Base-by-base conservation (phyloP, 1,140 invertebrate genomes). In the Drosophila nasuta region DNA sequence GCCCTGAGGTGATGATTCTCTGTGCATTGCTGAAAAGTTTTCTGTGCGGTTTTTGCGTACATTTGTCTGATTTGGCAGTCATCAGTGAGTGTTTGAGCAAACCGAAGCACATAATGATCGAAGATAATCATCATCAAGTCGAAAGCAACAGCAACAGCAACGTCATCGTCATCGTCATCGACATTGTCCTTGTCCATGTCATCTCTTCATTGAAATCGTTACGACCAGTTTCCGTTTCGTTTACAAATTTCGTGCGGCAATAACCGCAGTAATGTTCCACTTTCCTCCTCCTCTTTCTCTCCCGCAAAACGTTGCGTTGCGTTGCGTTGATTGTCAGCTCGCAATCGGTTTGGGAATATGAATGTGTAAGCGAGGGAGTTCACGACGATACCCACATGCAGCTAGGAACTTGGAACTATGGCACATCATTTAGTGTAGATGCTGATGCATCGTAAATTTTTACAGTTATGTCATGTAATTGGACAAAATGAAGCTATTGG, bases 131-230 rank as follows among this genome's bases (percentile, higher is more conserved):
- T 8, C 35, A 52, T 46, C 69, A 8, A 25, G 45, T 15, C 15
- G 6, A 11, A 15, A 15, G 15, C 17, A 25, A 25, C 6, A 13
- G 43, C 13, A 46, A 13, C 3, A 70, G 7, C 49, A 51, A 30
- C 62, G 13, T 10, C 5, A 56, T 28, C 5, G 30, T 2, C 51
- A 52, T 30, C 51, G 25, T 2, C 51, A 52, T 30, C n/a, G 28
- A 30, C 65, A 63, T 72, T 69, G 82, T 68, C 74, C 73, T 77
- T 81, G 79, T 64, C 68, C 83, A 88, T 87, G 83, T 88, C 79
- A 88, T 80, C 83, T 82, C 82, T 87, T 82, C 83, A 87, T 87
- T 88, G 83, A 87, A 88, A 88, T 88, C 82, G 80, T 87, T 87
- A 88, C 80, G 82, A 87, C 62, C 77, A 82, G 83, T 82, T 87